Conservation (phyloP, 2,888 invertebrate genomes). For the Peribatodes rhomboidaria region DNA sequence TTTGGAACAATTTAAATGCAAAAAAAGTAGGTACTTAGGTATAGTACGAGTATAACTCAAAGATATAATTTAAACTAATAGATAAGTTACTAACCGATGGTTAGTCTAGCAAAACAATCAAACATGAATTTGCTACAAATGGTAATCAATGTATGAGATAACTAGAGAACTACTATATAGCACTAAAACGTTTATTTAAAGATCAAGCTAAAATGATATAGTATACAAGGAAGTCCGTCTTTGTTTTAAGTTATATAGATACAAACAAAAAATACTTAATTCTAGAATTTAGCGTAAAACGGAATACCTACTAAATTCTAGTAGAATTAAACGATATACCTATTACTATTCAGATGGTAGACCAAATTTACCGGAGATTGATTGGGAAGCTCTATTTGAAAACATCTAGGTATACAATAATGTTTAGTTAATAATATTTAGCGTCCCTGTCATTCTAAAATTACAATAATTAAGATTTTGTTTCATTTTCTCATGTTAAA, state of each 20-base stretch:
- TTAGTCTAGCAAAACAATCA: no score
- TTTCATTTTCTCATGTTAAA: conserved; percentile 52
- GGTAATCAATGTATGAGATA: conserved; percentile 1
- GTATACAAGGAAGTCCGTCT: neutral
- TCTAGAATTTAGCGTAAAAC: no score
- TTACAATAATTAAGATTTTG: conserved; percentile 61
- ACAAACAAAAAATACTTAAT: neutral
- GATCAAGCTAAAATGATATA: neutral
- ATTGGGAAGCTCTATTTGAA: conserved; percentile 81
- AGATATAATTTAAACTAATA: no score
- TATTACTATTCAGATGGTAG: conserved; percentile 64
- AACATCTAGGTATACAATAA: conserved; percentile 67
- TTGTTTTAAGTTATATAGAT: neutral
- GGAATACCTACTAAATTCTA: conserved; percentile 8
- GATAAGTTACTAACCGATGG: no score
- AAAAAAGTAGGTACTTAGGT: no score
- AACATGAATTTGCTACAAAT: neutral
- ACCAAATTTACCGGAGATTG: conserved; percentile 67
- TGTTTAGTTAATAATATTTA: conserved; percentile 49
- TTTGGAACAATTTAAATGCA: neutral
- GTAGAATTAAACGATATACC: conserved; percentile 33
- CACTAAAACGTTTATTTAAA: neutral
- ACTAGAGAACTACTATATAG: neutral
- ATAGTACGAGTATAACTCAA: neutral
- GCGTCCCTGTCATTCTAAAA: conserved; percentile 68